phyloP scores from a whole-genome alignment of 1,140 invertebrate genomes.

The Meteorus sp. region DNA sequence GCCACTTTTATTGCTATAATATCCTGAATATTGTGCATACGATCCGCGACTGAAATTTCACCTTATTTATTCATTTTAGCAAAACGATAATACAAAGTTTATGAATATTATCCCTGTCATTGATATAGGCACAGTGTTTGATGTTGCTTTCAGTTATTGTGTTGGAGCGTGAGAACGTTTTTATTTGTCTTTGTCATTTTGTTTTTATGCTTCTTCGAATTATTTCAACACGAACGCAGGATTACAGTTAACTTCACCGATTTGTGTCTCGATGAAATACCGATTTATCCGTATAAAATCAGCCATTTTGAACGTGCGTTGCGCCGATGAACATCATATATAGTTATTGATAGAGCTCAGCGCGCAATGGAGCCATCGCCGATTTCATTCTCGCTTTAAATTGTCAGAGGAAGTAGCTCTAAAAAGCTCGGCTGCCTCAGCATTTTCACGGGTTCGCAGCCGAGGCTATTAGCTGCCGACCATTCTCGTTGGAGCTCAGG shows the following conservation, averaged over 20 bases:
- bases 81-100: too few species aligned
- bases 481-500: conserved; percentile 20
- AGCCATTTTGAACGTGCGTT: conserved; percentile 18
- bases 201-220: too few species aligned
- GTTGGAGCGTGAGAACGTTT: too few species aligned
- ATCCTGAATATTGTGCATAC: conserved; percentile 18
- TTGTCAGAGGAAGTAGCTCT: conserved; percentile 28
- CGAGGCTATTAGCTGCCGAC: conserved; percentile 11
- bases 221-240: too few species aligned
- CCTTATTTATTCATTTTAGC: too few species aligned
- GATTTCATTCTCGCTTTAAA: conserved; percentile 41
- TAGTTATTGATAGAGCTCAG: conserved; percentile 1
- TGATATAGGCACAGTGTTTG: too few species aligned
- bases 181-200: too few species aligned
- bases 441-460: conserved; percentile 27
- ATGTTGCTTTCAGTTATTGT: too few species aligned
- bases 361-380: conserved; percentile 33
- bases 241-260: too few species aligned
- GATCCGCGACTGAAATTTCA: conserved; percentile 10
- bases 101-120: too few species aligned
- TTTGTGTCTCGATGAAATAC: conserved; percentile 1
- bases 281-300: conserved; percentile 31
- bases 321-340: too few species aligned
- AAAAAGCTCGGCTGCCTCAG: conserved; percentile 35
- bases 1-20: conserved; percentile 23